Evolutionary conservation across 2,797 vertebrate species (phyloP).

Genomic region (Peromyscus aztecus): DNA sequence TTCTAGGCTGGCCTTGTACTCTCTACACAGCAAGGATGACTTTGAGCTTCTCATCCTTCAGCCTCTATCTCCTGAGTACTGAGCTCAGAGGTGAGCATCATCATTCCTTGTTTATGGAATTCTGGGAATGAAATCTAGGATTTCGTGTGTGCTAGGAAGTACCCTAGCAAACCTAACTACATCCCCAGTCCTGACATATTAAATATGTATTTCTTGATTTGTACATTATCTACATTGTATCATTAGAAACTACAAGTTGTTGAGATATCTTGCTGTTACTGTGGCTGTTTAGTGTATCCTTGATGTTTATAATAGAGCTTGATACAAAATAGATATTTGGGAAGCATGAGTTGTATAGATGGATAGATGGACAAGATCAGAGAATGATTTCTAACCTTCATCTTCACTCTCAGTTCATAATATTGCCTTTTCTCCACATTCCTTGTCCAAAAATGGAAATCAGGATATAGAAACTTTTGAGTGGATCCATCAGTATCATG

Average conservation of each 20-base stretch:
- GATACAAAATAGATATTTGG: neutral
- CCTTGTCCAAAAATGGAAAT: neutral
- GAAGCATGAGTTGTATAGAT: neutral
- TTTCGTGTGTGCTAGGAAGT: neutral
- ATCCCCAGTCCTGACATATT: neutral
- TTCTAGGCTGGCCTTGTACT: neutral
- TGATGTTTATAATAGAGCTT: neutral
- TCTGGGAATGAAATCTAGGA: neutral
- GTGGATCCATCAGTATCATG: neutral
- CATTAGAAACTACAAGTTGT: neutral
- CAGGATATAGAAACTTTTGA: slow-evolving; percentile 2
- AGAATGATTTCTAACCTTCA: neutral
- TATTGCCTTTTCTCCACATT: neutral
- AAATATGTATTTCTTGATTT: neutral
- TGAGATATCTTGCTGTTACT: neutral
- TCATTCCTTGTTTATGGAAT: neutral
- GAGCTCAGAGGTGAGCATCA: neutral
- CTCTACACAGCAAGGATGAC: too few relatives aligned
- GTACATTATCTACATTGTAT: neutral
- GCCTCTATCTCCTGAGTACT: neutral
- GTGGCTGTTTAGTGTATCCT: neutral
- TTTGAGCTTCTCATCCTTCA: neutral
- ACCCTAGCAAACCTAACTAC: neutral
- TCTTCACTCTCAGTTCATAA: neutral
- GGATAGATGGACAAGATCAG: neutral